Evolutionary conservation across 2,888 invertebrate species (phyloP), one percentile per base, ranked within the genome.

Genomic region (Beris morrisii): DNA sequence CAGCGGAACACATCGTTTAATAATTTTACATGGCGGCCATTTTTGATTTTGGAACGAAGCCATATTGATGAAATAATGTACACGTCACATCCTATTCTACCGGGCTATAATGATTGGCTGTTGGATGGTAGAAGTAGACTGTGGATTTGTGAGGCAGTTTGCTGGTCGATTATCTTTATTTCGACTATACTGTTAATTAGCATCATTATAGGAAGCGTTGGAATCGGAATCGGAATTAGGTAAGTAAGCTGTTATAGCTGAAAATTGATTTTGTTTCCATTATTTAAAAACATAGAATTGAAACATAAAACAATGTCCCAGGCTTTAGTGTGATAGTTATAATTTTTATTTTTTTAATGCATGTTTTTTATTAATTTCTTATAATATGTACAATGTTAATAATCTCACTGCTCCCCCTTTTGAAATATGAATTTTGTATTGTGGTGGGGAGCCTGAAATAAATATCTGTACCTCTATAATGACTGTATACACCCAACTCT

Each of bases 21-120:
- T 48, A 69, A 69, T 48, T 74, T 76, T 64, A 77, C 76, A 69
- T 81, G 80, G 79, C 75, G 81, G 13, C 81, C 81, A 5, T 72
- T 81, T 70, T 73, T 81, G 64, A 80, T 81, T 67, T 72, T 81
- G 64, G 79, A 81, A 71, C 76, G 78, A 64, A 76, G 75, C 45
- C 74, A 75, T 71, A 73, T 75, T 52, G 72, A 74, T 59, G 70
- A 71, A 11, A 74, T 73, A 44, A 73, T 73, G 44, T 81, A 79
- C 67, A 78, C 78, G 43, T 78, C 80, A 31, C 81, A 81, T 72
- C 78, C 79, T 48, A 75, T 81, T 48, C 70, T 77, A 46, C 80
- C 81, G 12, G 79, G 78, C 45, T 80, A 77, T 71, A 76, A 79
- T 71, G 78, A 79, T 71, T 81, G 81, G 81, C 72, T 80, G 45